Evolutionary conservation across 2,113 vertebrate genomes (phyloP).

Genomic region (Poeciliopsis prolifica): DNA sequence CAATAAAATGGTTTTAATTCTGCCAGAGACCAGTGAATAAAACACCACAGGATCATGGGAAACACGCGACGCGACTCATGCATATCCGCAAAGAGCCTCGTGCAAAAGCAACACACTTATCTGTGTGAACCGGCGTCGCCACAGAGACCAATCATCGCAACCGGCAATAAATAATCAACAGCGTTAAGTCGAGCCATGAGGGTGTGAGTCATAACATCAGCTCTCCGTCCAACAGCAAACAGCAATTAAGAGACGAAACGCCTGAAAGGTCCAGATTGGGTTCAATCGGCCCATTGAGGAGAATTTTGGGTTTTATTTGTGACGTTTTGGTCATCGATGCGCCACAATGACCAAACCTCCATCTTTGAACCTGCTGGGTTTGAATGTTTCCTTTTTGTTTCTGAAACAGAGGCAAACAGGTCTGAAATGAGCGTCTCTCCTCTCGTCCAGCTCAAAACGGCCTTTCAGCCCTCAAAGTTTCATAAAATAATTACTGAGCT

Average conservation of each 20-base stretch:
- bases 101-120: constrained; percentile 45
- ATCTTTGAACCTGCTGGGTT: neutral
- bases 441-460: neutral
- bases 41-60: neutral
- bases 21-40: neutral
- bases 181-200: constrained; percentile 29
- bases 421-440: neutral
- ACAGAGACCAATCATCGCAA: constrained; percentile 72
- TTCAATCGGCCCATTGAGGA: neutral
- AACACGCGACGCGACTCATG: constrained; percentile 39
- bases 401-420: neutral
- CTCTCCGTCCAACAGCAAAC: constrained; percentile 1
- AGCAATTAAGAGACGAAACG: constrained; percentile 25
- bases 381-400: neutral
- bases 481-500: no score
- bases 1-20: neutral
- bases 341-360: neutral
- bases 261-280: neutral
- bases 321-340: neutral
- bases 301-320: neutral
- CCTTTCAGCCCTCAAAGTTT: neutral
- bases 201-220: constrained; percentile 65
- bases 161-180: constrained; percentile 68
- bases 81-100: constrained; percentile 41
- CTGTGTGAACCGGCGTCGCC: constrained; percentile 67